Evolutionary conservation across 2,113 vertebrate genomes (phyloP).

Genomic region (Heterotilapia buettikoferi): DNA sequence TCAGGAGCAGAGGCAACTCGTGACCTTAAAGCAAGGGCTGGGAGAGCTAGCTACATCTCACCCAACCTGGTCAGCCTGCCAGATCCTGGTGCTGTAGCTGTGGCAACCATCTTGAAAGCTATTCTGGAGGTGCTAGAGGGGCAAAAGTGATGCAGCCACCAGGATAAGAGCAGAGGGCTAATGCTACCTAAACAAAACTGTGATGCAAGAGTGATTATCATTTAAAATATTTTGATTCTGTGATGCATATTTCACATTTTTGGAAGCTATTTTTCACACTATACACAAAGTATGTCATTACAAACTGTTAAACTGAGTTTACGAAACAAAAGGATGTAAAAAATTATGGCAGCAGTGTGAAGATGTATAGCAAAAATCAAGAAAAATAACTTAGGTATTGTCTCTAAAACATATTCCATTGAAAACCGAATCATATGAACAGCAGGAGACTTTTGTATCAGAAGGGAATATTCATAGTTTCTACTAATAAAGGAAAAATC

Average conservation of each 20-base stretch:
- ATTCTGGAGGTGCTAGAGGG: conserved; percentile 70
- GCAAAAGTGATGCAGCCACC: not conserved
- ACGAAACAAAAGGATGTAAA: not conserved
- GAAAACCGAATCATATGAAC: fast-evolving
- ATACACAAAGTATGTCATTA: not conserved
- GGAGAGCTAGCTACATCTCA: conserved; percentile 90
- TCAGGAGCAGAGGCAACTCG: conserved; percentile 80
- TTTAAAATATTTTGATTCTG: not conserved
- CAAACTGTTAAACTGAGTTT: not conserved
- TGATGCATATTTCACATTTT: not conserved
- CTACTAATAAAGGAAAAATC: not conserved
- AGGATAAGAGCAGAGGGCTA: not conserved
- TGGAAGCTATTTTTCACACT: not conserved
- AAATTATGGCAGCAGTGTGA: not conserved
- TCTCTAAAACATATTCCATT: not conserved
- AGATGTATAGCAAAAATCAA: not conserved
- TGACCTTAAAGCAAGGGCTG: conserved; percentile 80
- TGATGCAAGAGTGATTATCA: not conserved
- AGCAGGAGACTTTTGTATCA: not conserved
- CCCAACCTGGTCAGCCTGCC: conserved; percentile 76
- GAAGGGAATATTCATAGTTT: not conserved
- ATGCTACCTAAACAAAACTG: not conserved
- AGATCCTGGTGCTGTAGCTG: conserved; percentile 84
- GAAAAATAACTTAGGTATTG: not conserved
- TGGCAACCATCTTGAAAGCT: conserved; percentile 74